Evolutionary conservation across 2,113 vertebrate genomes (phyloP).

Genomic region (Narcine bancroftii): DNA sequence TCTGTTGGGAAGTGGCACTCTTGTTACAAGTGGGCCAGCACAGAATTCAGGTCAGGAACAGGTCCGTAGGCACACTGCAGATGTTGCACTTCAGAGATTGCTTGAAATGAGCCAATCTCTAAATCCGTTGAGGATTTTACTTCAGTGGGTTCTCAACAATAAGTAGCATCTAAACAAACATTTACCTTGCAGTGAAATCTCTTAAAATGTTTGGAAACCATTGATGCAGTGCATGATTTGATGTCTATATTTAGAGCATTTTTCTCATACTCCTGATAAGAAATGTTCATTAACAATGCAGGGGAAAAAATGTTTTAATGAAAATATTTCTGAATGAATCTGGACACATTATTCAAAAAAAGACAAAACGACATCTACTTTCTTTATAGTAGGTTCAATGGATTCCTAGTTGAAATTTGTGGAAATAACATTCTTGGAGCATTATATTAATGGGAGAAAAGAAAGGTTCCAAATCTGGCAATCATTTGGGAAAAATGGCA

Average conservation of each 20-base stretch:
- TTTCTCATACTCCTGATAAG: background rate
- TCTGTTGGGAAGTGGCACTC: background rate
- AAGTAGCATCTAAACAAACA: background rate
- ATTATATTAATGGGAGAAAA: background rate
- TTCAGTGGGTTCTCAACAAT: background rate
- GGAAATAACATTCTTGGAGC: background rate
- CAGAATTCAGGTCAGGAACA: background rate
- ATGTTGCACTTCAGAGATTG: background rate
- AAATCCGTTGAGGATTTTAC: background rate
- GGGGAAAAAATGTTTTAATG: background rate
- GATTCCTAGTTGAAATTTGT: background rate
- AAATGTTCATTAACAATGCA: background rate
- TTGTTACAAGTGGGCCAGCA: conserved; percentile 17
- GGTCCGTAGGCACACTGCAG: background rate
- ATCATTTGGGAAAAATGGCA: background rate
- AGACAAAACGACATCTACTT: background rate
- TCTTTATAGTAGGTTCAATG: background rate
- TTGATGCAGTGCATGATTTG: background rate
- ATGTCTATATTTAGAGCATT: background rate
- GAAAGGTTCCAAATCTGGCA: background rate
- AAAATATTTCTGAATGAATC: background rate
- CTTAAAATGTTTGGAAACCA: too few relatives aligned
- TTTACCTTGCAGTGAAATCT: background rate
- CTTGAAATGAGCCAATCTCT: too few relatives aligned
- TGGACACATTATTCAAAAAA: background rate